Conservation (phyloP, 2,797 vertebrate species). For the Rousettus madagascariensis region DNA sequence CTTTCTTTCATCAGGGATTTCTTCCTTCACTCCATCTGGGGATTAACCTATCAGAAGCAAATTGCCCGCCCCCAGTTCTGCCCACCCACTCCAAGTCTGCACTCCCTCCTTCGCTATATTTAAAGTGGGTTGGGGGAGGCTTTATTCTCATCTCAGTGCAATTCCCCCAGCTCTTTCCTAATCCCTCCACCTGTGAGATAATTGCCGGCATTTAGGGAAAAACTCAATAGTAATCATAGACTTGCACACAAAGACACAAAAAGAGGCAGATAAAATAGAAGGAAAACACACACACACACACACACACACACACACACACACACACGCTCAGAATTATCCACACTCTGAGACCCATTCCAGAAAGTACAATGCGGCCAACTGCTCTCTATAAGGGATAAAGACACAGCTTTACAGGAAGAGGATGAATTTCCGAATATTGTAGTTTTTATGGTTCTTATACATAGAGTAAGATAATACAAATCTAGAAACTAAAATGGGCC, state of each 20-base stretch:
- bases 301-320: too few species aligned
- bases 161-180: conserved; percentile 80
- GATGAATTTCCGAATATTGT: conserved; percentile 30
- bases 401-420: neutral
- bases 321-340: conserved; percentile 73
- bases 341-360: conserved; percentile 63
- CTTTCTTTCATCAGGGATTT: conserved; percentile 66
- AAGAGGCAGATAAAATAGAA: conserved; percentile 79
- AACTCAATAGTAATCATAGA: conserved; percentile 83
- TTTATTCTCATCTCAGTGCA: conserved; percentile 81
- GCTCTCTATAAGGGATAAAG: conserved; percentile 63
- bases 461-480: conserved; percentile 20
- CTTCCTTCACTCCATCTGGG: conserved; percentile 74
- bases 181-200: conserved; percentile 86
- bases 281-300: too few species aligned
- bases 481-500: conserved; percentile 29
- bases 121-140: conserved; percentile 6
- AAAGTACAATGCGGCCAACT: conserved; percentile 51
- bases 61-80: neutral
- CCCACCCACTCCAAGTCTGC: neutral
- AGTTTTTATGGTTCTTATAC: conserved; percentile 24
- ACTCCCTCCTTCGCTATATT: conserved; percentile 65
- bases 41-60: conserved; percentile 72
- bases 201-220: conserved; percentile 81
- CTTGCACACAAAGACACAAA: conserved; percentile 81